These are phyloP conservation scores for Agrilus cyanescens DNA, from an alignment of 2,888 invertebrate genomes.

Conservation along the genomic window DNA sequence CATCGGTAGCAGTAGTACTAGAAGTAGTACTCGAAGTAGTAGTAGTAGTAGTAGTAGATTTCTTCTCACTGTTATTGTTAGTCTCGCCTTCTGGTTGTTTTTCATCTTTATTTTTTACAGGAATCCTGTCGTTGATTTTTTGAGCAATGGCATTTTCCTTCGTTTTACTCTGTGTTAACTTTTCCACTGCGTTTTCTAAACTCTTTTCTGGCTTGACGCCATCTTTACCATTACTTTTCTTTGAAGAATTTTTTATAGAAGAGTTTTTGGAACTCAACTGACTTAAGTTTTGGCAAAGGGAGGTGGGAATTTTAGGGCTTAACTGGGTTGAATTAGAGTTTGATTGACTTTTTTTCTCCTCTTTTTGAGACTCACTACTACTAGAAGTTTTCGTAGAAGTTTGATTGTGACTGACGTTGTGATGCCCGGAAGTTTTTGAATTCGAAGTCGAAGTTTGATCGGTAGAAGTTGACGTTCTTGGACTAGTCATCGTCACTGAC, in stretches of 20 bases:
- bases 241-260: conserved; percentile 7
- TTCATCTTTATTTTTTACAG: not conserved
- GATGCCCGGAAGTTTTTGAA: no score
- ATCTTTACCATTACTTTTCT: conserved; percentile 18
- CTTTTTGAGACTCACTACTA: conserved; percentile 5
- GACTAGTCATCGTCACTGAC: no score
- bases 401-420: no score
- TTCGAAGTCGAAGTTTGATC: no score
- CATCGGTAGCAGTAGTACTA: not conserved
- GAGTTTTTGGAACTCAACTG: no score
- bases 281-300: no score
- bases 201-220: conserved; percentile 28
- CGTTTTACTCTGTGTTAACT: conserved; percentile 28
- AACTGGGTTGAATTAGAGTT: not conserved
- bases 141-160: conserved; percentile 19
- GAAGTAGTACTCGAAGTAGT: not conserved
- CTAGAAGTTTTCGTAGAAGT: not conserved
- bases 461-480: no score
- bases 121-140: conserved; percentile 1
- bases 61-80: not conserved
- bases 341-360: not conserved
- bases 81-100: not conserved
- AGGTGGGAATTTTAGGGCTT: conserved; percentile 1
- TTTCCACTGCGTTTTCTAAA: conserved; percentile 30
- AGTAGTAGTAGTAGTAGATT: not conserved